A percentile compares a stretch with the other conserved stretches of the same genome.
Conservation (phyloP, 2,797 vertebrate genomes). For the Pseudochaenichthys georgianus region DNA sequence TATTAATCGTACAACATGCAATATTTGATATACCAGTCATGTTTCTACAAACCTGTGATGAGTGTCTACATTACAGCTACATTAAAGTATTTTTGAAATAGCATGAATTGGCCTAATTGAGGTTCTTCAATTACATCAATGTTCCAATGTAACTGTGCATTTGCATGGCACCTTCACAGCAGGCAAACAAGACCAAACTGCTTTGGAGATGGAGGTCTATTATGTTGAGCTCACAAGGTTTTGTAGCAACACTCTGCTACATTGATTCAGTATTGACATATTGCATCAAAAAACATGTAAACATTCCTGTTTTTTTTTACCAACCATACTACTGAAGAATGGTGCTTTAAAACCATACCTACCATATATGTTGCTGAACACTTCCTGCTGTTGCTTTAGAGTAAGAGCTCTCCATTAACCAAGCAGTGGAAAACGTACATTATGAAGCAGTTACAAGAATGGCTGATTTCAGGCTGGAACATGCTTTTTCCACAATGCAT, state of each 20-base stretch:
- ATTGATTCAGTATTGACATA: neutral
- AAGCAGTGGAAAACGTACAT: neutral
- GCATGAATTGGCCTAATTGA: slow-evolving; percentile 39
- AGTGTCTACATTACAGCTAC: slow-evolving; percentile 6
- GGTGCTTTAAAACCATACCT: neutral
- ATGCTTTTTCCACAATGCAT: neutral
- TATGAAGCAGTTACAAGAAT: neutral
- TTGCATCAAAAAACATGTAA: neutral
- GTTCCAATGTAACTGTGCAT: slow-evolving; percentile 18
- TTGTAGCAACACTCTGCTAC: neutral
- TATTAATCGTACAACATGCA: slow-evolving; percentile 32
- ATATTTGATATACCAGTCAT: slow-evolving; percentile 22
- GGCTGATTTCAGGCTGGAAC: neutral
- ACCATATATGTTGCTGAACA: neutral
- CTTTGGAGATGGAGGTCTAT: neutral
- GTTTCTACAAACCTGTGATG: slow-evolving; percentile 31
- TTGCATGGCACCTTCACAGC: neutral
- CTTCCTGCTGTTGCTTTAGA: neutral
- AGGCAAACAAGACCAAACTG: slow-evolving; percentile 3
- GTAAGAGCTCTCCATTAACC: neutral
- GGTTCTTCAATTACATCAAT: slow-evolving; percentile 15
- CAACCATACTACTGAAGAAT: neutral
- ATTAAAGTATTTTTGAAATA: slow-evolving; percentile 44
- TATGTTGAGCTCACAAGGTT: neutral
- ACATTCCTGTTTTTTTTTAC: neutral